Conservation (phyloP, 2,797 vertebrate species). For the Catostomus latipinnis region DNA sequence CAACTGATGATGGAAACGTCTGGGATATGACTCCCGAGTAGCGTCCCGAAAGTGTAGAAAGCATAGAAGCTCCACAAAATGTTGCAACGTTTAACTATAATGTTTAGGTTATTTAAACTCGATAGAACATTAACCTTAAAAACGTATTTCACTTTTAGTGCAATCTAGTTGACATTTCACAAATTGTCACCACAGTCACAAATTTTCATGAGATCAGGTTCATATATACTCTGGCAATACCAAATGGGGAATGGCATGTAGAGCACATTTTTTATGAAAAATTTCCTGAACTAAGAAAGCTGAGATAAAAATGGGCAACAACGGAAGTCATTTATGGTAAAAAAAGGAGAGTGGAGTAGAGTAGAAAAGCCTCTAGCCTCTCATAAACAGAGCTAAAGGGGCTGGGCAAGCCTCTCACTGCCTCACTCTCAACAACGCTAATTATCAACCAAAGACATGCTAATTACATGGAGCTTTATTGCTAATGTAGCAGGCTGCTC, state of each 20-base stretch:
- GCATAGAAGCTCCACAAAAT: too few relatives aligned
- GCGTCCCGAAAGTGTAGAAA: too few relatives aligned
- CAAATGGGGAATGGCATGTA: not conserved
- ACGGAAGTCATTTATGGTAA: slow-evolving; percentile 7
- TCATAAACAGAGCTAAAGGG: slow-evolving; percentile 82
- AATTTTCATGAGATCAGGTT: too few relatives aligned
- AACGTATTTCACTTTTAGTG: too few relatives aligned
- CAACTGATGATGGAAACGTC: too few relatives aligned
- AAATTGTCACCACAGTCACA: too few relatives aligned
- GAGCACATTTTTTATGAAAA: slow-evolving; percentile 33
- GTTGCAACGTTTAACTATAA: too few relatives aligned
- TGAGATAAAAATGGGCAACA: slow-evolving; percentile 43
- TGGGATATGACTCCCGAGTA: too few relatives aligned
- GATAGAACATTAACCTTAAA: too few relatives aligned
- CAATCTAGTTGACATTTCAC: too few relatives aligned
- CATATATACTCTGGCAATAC: not conserved
- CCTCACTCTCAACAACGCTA: slow-evolving; percentile 85
- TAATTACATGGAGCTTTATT: slow-evolving; percentile 90
- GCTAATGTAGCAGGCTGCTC: slow-evolving; percentile 85
- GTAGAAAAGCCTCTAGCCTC: slow-evolving; percentile 71
- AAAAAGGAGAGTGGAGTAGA: slow-evolving; percentile 62
- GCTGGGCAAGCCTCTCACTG: slow-evolving; percentile 75
- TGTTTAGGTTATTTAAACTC: too few relatives aligned
- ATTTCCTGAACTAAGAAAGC: slow-evolving; percentile 44
- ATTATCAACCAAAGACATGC: slow-evolving; percentile 90